These are phyloP conservation scores for Micrasema minimum DNA, from an alignment of 1,140 invertebrate species.

Conservation along the genomic window DNA sequence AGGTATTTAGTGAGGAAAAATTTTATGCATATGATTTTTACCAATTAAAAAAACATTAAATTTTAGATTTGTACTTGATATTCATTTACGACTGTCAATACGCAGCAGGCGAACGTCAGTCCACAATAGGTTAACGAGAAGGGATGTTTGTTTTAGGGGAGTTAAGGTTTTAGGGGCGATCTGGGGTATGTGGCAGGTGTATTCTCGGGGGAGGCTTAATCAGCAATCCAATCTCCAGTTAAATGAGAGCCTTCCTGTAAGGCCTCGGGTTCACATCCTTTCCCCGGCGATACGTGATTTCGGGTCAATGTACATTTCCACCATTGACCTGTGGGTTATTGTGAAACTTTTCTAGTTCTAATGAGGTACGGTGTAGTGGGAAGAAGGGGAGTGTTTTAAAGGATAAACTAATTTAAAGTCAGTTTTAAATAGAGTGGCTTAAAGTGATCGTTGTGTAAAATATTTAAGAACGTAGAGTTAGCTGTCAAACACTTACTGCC, in stretches of 20 bases:
- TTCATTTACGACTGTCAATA: neutral
- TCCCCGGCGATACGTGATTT: conserved; percentile 34
- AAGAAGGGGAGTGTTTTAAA: too few relatives aligned
- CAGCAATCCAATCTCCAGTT: conserved; percentile 53
- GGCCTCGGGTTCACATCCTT: conserved; percentile 27
- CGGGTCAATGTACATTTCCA: conserved; percentile 26
- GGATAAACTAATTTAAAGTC: too few relatives aligned
- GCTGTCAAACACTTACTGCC: too few relatives aligned
- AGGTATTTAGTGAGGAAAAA: too few relatives aligned
- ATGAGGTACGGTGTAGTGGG: conserved; percentile 17
- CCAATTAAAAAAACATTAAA: too few relatives aligned
- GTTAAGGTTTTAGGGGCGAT: neutral
- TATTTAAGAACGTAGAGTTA: too few relatives aligned
- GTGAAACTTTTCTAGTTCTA: conserved; percentile 16
- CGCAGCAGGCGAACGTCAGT: neutral
- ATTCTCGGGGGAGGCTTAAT: conserved; percentile 47
- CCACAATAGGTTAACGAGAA: conserved; percentile 17
- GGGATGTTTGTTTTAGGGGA: conserved; percentile 22
- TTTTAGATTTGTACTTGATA: too few relatives aligned
- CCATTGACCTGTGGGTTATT: conserved; percentile 18
- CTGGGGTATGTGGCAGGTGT: conserved; percentile 8
- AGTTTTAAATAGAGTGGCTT: too few relatives aligned
- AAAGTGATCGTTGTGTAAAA: too few relatives aligned
- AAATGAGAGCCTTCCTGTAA: conserved; percentile 48
- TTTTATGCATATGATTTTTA: too few relatives aligned